A percentile compares a stretch with the other conserved stretches of the same genome.
Evolutionary conservation across 2,888 invertebrate species (phyloP).

Genomic region (Acanthosepion esculentum): DNA sequence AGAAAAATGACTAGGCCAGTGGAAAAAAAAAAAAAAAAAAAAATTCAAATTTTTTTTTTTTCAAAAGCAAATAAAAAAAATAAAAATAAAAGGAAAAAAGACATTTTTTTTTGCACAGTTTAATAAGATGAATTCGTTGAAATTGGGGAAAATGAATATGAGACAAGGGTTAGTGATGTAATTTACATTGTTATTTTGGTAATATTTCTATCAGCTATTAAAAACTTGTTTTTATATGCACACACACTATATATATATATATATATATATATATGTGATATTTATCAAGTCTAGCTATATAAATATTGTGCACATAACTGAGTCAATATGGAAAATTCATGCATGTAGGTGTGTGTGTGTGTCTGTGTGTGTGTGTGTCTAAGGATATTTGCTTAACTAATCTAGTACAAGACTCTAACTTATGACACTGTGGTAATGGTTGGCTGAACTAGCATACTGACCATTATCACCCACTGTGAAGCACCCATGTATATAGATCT

Average conservation of each 20-base stretch:
- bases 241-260: not conserved
- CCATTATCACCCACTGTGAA: not conserved
- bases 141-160: not conserved
- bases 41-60: not conserved
- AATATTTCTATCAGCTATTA: not conserved
- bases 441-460: not conserved
- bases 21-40: not conserved
- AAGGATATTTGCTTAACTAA: not conserved
- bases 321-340: not conserved
- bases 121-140: conserved; percentile 33
- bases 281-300: not conserved
- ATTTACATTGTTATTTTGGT: not conserved
- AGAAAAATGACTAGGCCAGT: not conserved
- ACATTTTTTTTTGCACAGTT: not conserved
- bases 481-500: not conserved
- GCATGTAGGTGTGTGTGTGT: not conserved
- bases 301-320: not conserved
- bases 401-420: not conserved
- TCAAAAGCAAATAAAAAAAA: not conserved
- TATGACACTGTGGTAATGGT: not conserved
- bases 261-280: not conserved
- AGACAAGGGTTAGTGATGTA: not conserved
- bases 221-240: not conserved
- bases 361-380: not conserved
- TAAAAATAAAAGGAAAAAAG: not conserved